Base-by-base conservation (phyloP, 2,888 invertebrate species). In the Trichacis sp. region DNA sequence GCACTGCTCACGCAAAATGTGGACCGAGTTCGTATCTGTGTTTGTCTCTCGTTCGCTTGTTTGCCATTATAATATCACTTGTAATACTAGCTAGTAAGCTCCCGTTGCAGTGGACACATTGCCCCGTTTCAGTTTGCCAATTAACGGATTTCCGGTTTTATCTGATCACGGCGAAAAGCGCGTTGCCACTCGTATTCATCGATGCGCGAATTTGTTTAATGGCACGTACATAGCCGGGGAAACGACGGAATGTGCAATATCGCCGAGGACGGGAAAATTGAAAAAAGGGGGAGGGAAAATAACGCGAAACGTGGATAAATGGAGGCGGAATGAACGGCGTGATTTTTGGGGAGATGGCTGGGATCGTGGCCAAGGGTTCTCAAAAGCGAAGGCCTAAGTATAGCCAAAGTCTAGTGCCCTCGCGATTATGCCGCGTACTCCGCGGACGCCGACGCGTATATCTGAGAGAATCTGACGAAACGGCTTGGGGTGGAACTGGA, bases 71-170 rank as follows among this genome's bases (percentile, higher is more conserved):
- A 43, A 17, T 43, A 43, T 15, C 11, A 12, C 19, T 43, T 40
- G 54, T 64, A 68, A 68, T 63, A 54, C 58, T 60, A 64, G 61
- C 58, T 57, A 64, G 55, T 64, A 61, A 58, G 58, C 52, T 61
- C 43, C 29, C 57, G 29, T 36, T 46, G 55, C 46, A 19, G 8
- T 14, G 54, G 18, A 52, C 43, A 61, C 53, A 64, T 56, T 64
- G 54, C 58, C 60, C 64, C 64, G 62, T 68, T 68, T 68, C 52
- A 57, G 70, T 60, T 69, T 66, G 64, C 78, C 80, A 78, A 81
- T 81, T 81, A 81, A 81, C 79, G 79, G 77, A 79, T 80, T 80
- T 79, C 71, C 77, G 73, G 76, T 72, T 76, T 77, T 77, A 78
- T 74, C 71, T 71, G 74, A 68, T 71, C 73, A 70, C 73, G 66